Evolutionary conservation across 2,797 vertebrate species (phyloP).

Genomic region (Silurus lanzhouensis): DNA sequence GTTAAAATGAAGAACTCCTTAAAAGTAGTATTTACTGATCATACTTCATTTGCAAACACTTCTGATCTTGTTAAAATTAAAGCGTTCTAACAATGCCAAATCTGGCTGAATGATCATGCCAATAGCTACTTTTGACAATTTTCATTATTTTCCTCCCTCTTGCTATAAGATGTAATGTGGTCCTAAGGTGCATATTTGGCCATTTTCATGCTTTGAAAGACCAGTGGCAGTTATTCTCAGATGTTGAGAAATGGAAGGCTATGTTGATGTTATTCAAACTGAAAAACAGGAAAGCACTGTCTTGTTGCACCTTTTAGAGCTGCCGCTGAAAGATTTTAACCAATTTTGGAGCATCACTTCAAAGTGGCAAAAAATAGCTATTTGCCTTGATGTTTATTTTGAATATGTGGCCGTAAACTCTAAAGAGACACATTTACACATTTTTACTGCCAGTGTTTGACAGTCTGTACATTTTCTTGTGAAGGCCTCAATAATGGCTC

Average conservation of each 20-base stretch:
- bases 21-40: background rate
- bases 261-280: background rate
- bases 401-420: background rate
- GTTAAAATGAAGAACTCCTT: background rate
- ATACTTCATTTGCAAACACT: background rate
- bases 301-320: background rate
- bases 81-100: background rate
- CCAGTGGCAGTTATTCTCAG: background rate
- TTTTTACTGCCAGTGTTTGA: background rate
- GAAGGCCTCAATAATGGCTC: background rate
- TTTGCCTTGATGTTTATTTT: background rate
- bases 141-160: background rate
- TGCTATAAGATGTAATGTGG: background rate
- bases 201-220: background rate
- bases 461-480: background rate
- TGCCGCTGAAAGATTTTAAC: background rate
- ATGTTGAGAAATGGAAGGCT: background rate
- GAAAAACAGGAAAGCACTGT: background rate
- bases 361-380: background rate
- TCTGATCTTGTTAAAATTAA: background rate
- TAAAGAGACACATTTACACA: no score
- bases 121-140: background rate
- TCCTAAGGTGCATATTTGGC: no score
- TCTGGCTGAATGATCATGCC: background rate
- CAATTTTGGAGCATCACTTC: no score